phyloP scores from a whole-genome alignment of 2,888 invertebrate species.

The Malthinus flaveolus region DNA sequence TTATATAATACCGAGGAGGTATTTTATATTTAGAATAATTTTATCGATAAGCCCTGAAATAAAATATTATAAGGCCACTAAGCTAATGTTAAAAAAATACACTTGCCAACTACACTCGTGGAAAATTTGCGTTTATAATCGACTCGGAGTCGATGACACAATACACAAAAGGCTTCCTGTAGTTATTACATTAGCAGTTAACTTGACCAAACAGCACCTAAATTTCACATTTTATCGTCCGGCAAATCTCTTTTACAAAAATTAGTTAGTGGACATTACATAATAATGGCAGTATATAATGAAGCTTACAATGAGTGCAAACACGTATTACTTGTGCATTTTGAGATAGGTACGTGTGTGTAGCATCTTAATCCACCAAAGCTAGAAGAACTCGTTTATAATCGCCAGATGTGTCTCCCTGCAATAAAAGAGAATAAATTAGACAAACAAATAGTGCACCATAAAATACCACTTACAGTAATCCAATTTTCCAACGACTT shows the following conservation, averaged over 20 bases:
- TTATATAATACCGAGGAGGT: background rate
- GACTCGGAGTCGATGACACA: slow-evolving; percentile 12
- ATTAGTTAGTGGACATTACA: slow-evolving; percentile 21
- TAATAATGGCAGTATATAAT: slow-evolving; percentile 44
- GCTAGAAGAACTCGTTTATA: slow-evolving; percentile 89
- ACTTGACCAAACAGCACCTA: slow-evolving; percentile 67
- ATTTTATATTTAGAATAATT: slow-evolving; percentile 33
- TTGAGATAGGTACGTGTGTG: slow-evolving; percentile 38
- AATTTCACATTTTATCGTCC: slow-evolving; percentile 67
- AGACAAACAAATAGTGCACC: background rate
- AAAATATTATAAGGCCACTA: slow-evolving; percentile 42
- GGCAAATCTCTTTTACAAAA: slow-evolving; percentile 57
- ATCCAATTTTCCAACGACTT: slow-evolving; percentile 85
- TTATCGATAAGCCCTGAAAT: slow-evolving; percentile 34
- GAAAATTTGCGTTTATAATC: background rate
- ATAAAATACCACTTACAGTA: slow-evolving; percentile 65
- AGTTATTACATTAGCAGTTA: slow-evolving; percentile 51
- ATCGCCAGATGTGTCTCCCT: slow-evolving; percentile 92
- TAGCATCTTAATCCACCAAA: slow-evolving; percentile 67
- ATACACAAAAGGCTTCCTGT: slow-evolving; percentile 10
- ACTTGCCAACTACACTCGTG: slow-evolving; percentile 1
- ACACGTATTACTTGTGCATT: slow-evolving; percentile 33
- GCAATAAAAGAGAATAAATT: slow-evolving; percentile 56
- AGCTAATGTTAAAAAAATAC: slow-evolving; percentile 32
- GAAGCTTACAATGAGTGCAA: slow-evolving; percentile 39